Evolutionary conservation across 2,113 vertebrate species (phyloP).

Genomic region (Eretmochelys imbricata): DNA sequence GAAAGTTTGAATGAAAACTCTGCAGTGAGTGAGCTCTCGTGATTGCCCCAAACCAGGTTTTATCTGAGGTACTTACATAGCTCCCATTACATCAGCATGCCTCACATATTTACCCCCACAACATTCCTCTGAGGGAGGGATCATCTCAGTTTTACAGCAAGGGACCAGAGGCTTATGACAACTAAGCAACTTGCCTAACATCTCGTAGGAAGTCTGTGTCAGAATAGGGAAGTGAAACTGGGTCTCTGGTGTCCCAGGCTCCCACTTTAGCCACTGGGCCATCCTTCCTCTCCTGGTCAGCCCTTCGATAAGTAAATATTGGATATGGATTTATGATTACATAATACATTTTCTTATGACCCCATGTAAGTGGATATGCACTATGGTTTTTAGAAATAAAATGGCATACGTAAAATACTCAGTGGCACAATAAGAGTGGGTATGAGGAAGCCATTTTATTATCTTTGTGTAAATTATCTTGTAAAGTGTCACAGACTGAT

Average conservation of each 20-base stretch:
- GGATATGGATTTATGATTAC: neutral
- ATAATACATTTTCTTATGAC: neutral
- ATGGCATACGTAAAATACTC: neutral
- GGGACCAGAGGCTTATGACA: neutral
- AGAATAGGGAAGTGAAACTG: accelerated
- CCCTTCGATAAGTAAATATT: neutral
- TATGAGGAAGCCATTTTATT: slow-evolving; percentile 49
- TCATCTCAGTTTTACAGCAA: neutral
- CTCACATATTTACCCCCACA: accelerated
- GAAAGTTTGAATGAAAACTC: neutral
- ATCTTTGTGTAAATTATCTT: neutral
- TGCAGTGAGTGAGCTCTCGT: neutral
- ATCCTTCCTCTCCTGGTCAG: neutral
- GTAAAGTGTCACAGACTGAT: neutral
- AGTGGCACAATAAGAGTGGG: neutral
- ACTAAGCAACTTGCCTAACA: neutral
- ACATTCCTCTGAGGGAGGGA: accelerated
- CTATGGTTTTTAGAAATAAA: neutral
- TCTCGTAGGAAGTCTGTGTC: accelerated
- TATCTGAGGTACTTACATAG: accelerated
- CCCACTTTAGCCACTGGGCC: neutral
- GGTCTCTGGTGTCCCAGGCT: accelerated
- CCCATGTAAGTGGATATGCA: neutral
- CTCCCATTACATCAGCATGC: neutral
- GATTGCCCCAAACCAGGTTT: neutral